Base-by-base conservation (phyloP, 2,113 vertebrate species). In the Datnioides undecimradiatus region DNA sequence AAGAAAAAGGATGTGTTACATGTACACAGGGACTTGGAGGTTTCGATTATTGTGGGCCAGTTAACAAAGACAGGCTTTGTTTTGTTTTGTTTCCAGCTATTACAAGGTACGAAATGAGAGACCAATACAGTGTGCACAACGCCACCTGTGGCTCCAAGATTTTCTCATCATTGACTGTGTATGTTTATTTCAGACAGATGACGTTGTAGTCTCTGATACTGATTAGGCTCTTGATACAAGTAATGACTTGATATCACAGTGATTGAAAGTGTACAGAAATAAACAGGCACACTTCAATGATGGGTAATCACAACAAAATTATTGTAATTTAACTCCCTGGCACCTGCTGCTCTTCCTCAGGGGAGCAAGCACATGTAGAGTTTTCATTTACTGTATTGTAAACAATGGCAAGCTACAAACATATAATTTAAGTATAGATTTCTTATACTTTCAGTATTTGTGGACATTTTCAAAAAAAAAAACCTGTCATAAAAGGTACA, bases 1-100 rank as follows among this genome's bases (percentile, higher is more conserved):
- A 88, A 88, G 70, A 75, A 82, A 80, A 64, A 5, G 40, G 49
- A 78, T 78, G 70, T 82, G 71, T 64, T 68, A 76, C 64, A 80
- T 31, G 68, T 33, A 78, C 55, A 73, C 43, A 49, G 79, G 59
- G 63, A 79, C 68, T 70, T 67, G 7, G 27, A 27, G 76, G n/a
- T 75, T 84, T 74, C 62, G 54, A 58, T 74, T 57, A 33, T 34
- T 79, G 21, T 41, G 34, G 38, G n/a, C 17, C 57, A 45, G 36
- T 59, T 64, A 29, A 72, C 29, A 19, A 78, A 58, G 77, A 13
- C 38, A 46, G n/a, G 14, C n/a, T 21, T 33, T 60, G 10, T 73
- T 45, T 51, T n/a, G n/a, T n/a, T n/a, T n/a, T n/a, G n/a, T n/a
- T 76, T 48, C 77, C 40, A 48, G 51, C 63, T 36, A 34, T 67